phyloP scores from a whole-genome alignment of 2,113 vertebrate genomes.

The Cryptotis parvus region DNA sequence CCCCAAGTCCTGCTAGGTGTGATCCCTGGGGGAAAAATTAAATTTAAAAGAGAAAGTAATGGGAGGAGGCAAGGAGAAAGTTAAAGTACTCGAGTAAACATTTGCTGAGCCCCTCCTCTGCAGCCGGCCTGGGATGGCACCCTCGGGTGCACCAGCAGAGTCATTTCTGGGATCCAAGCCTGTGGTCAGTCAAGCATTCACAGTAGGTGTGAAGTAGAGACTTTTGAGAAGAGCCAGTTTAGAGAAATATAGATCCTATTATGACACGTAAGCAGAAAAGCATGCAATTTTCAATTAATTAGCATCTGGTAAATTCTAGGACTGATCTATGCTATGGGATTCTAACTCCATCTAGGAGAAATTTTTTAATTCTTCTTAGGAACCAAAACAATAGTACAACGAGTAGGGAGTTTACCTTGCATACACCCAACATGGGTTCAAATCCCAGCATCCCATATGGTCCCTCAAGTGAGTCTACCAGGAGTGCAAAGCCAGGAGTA shows the following conservation, averaged over 20 bases:
- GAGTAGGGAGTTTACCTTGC: too few relatives aligned
- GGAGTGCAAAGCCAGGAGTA: too few relatives aligned
- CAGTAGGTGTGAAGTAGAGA: background rate
- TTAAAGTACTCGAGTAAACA: background rate
- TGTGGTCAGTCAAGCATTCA: background rate
- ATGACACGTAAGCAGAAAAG: constrained; percentile 16
- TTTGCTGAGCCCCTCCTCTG: background rate
- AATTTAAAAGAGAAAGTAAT: too few relatives aligned
- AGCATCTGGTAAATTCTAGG: background rate
- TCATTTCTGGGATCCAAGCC: background rate
- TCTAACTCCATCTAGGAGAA: background rate
- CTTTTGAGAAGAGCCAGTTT: background rate
- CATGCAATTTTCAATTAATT: background rate
- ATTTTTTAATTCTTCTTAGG: too few relatives aligned
- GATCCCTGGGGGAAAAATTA: too few relatives aligned
- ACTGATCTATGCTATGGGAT: background rate
- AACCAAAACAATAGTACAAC: too few relatives aligned
- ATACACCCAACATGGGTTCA: too few relatives aligned
- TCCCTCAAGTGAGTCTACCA: too few relatives aligned
- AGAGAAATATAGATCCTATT: constrained; percentile 7
- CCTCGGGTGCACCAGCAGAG: background rate
- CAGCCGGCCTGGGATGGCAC: too few relatives aligned
- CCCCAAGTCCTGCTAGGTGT: too few relatives aligned
- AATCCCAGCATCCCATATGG: too few relatives aligned
- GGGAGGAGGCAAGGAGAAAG: background rate